Evolutionary conservation across 1,140 invertebrate species (phyloP), one percentile per base, ranked within the genome.

Genomic region (Caerostris extrusa): DNA sequence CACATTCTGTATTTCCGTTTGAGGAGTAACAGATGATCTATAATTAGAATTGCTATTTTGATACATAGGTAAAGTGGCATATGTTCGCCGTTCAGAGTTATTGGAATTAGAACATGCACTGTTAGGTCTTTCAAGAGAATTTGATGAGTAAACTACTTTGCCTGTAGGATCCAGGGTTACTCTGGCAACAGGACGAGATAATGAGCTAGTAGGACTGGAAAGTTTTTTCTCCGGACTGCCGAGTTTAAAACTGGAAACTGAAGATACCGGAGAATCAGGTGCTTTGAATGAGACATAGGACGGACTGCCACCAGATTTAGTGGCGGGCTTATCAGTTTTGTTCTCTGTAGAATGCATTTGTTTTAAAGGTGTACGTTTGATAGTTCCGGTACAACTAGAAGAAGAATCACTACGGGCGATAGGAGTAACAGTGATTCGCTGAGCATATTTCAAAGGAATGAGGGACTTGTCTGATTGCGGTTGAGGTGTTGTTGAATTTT

Each of bases 101-200:
- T 8, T 60, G 7, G 14, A 14, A 67, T 90, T 61, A 93, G 96
- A 97, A 97, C 61, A 98, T 97, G 95, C 97, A 97, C 69, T 97
- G 97, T 95, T 98, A 7, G 85, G 97, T 95, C 98, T 96, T 95
- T 97, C 97, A 90, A 98, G 96, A 95, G 98, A 98, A 95, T 98
- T 98, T 2, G 98, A 98, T 91, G 98, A 98, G 95, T 98, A 99
- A 71, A 99, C 97, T 81, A 98, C 98, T 96, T 98, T 98, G 17
- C 98, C 98, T 95, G 98, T 98, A 2, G 98, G 97, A 96, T 98
- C 98, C 58, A 98, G 96, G 14, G 97, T 98, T 1, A 98, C 98
- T 95, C 98, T 97, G 6, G 98, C 98, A 17, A 92, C 55, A 19
- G 83, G 58, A 17, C 93, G 87, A 56, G 86, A 5, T 12, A 90